phyloP scores from a whole-genome alignment of 2,113 vertebrate species.

The Xenopus laevis region DNA sequence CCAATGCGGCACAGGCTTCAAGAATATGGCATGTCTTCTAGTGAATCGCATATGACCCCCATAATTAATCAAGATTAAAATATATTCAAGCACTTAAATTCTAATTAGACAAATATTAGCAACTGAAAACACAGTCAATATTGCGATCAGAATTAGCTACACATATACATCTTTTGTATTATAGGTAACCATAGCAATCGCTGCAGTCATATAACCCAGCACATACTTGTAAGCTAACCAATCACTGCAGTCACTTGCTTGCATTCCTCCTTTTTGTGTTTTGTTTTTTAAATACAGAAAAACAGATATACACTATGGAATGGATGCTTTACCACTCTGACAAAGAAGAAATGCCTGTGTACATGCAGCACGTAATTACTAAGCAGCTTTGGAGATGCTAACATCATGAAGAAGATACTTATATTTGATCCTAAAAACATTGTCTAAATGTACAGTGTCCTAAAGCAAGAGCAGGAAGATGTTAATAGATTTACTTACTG shows the following conservation, averaged over 20 bases:
- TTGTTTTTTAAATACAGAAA: too few relatives aligned
- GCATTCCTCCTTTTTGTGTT: background rate
- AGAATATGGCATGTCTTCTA: background rate
- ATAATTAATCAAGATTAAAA: constrained; percentile 26
- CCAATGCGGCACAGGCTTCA: background rate
- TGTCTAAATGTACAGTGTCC: too few relatives aligned
- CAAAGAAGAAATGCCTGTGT: too few relatives aligned
- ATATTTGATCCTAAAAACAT: too few relatives aligned
- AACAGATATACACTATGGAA: too few relatives aligned
- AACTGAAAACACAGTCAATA: background rate
- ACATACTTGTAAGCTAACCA: background rate
- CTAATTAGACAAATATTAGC: constrained; percentile 26
- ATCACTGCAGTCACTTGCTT: background rate
- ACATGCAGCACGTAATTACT: too few relatives aligned
- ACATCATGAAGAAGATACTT: too few relatives aligned
- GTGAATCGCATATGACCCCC: background rate
- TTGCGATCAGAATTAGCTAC: too few relatives aligned
- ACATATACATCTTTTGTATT: background rate
- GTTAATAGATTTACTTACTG: too few relatives aligned
- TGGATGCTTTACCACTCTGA: too few relatives aligned
- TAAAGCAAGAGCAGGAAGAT: too few relatives aligned
- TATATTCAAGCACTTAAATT: constrained; percentile 1
- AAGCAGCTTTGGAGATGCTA: too few relatives aligned
- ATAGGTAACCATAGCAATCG: constrained; percentile 8
- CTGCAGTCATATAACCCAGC: background rate